Evolutionary conservation across 2,113 vertebrate species (phyloP), one percentile per base, ranked within the genome.

Genomic region (Tapirus terrestris): DNA sequence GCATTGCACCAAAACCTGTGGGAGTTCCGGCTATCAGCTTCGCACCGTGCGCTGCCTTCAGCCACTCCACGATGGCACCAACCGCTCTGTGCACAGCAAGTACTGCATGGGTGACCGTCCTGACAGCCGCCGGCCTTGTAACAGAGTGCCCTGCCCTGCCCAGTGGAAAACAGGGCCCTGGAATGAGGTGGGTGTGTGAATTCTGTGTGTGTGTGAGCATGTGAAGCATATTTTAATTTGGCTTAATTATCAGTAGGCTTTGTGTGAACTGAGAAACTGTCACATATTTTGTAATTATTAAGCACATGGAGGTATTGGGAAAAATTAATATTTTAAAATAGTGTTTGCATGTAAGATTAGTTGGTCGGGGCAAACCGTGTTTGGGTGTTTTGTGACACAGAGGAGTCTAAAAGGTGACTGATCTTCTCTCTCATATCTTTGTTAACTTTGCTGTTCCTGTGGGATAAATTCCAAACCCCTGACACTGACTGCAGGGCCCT

Each of bases 1-100:
- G 23, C 98, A 99, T 76, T 99, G 99, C 91, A 99, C 99, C n/a
- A 99, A 99, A 96, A 99, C 99, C 68, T 99, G 99, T 2, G 99
- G 99, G 76, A 99, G 81, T 36, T 99, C 99, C 0, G 99, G 99
- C 53, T 99, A 99, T 70, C 99, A 99, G 98, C 99, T 99, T 14
- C 99, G 99, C n/a, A 99, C 99, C 0, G 99, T 99, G 20, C 99
- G 99, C 65, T 99, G 99, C 92, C 56, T 99, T 0, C 99, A 99
- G 94, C 98, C 98, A 0, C 99, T 99, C 1, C 99, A 98, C 0
- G 99, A 99, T 0, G 99, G 99, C 18, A 97, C 98, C 81, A 99
- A 99, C 98, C 99, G 99, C 97, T 99, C 99, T 0, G 98, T 99
- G 12, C 99, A 99, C 82, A 99, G 98, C 99, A 99, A 99, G 95